A percentile compares a stretch with the other conserved stretches of the same genome.
These are phyloP conservation scores for Musca domestica DNA, from an alignment of 1,140 invertebrate genomes.

Conservation along the genomic window DNA sequence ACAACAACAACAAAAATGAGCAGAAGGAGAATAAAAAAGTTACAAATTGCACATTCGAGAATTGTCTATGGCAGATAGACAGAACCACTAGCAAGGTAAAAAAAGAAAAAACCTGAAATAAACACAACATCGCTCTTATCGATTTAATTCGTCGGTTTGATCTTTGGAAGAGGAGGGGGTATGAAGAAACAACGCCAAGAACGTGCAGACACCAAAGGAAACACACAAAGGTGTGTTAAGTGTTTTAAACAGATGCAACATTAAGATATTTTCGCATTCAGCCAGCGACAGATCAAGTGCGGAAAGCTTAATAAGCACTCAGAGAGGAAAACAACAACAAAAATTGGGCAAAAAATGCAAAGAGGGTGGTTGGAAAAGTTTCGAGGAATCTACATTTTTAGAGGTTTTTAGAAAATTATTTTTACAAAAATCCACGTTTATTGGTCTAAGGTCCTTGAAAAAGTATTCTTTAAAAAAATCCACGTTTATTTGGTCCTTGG, in stretches of 20 bases:
- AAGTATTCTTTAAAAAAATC: too few relatives aligned
- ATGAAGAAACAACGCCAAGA: background rate
- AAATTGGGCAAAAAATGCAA: background rate
- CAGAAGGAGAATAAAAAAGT: background rate
- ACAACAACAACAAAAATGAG: background rate
- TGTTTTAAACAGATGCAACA: conserved; percentile 18
- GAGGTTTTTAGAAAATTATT: too few relatives aligned
- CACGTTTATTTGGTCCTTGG: too few relatives aligned
- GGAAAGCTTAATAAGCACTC: background rate
- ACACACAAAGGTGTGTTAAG: conserved; percentile 4
- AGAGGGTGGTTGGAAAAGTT: too few relatives aligned
- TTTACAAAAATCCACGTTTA: too few relatives aligned
- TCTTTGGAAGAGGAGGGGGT: background rate
- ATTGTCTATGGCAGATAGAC: background rate
- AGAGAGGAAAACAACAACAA: background rate
- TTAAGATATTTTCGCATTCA: conserved; percentile 4
- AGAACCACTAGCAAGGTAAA: background rate
- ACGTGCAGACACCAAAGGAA: background rate
- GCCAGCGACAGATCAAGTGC: background rate
- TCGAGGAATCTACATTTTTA: too few relatives aligned
- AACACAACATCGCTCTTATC: background rate
- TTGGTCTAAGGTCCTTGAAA: too few relatives aligned
- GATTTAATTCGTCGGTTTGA: conserved; percentile 3
- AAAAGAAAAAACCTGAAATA: background rate
- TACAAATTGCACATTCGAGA: too few relatives aligned